phyloP scores from a whole-genome alignment of 2,888 invertebrate genomes.

The Entomobrya proxima region DNA sequence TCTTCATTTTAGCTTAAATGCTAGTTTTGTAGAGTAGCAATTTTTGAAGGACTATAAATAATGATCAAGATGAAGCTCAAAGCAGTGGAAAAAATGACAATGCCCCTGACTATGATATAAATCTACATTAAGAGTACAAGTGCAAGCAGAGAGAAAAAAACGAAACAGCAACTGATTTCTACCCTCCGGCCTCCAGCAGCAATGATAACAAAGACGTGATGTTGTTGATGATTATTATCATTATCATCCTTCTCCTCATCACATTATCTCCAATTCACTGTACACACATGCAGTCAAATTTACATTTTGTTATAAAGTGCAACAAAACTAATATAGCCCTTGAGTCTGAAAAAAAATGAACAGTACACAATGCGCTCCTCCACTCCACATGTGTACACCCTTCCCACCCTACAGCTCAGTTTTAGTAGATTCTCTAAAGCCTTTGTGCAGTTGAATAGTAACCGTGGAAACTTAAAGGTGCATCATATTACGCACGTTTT shows the following conservation, averaged over 20 bases:
- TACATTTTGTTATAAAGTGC: conserved; percentile 27
- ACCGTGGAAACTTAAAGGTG: not conserved
- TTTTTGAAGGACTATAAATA: too few species aligned
- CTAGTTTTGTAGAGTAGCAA: too few species aligned
- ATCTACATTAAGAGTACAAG: too few species aligned
- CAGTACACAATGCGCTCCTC: conserved; percentile 10
- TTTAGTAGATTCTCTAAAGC: not conserved
- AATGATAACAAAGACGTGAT: conserved; percentile 57
- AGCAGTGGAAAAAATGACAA: not conserved
- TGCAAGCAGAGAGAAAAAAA: not conserved
- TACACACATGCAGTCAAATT: not conserved
- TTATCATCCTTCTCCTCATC: conserved; percentile 21
- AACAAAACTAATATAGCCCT: conserved; percentile 9
- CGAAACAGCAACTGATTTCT: conserved; percentile 41
- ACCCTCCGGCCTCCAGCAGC: conserved; percentile 50
- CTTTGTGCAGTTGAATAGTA: not conserved
- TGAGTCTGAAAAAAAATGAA: not conserved
- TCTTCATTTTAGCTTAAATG: too few species aligned
- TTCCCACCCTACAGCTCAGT: not conserved
- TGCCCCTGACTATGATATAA: too few species aligned
- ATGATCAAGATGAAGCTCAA: too few species aligned
- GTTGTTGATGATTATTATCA: conserved; percentile 37
- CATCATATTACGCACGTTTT: conserved; percentile 15
- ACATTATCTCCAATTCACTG: not conserved
- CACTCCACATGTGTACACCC: not conserved